These are phyloP conservation scores for Hyla sarda DNA, from an alignment of 2,113 vertebrate species.

Conservation along the genomic window DNA sequence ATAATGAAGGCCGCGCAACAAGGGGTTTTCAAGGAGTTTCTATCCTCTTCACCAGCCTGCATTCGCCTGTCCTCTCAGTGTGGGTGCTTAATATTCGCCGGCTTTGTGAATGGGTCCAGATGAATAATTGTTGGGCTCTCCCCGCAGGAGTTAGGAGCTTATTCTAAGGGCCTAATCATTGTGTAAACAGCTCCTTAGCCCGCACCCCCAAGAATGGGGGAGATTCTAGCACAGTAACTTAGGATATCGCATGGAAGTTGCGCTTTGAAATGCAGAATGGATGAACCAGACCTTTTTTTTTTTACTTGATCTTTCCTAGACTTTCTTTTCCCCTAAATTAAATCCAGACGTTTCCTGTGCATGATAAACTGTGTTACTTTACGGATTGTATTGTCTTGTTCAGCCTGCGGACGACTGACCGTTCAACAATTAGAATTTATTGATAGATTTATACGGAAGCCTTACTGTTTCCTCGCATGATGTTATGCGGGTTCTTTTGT, in stretches of 20 bases:
- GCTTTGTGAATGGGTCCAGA: constrained; percentile 95
- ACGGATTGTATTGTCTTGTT: not conserved
- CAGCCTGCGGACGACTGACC: not conserved
- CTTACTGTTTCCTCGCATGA: not conserved
- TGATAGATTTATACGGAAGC: not conserved
- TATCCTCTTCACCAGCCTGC: constrained; percentile 89
- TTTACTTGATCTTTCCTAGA: constrained; percentile 78
- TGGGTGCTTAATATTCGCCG: constrained; percentile 99
- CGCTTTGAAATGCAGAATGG: constrained; percentile 86
- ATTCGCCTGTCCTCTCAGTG: constrained; percentile 99
- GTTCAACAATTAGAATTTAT: not conserved
- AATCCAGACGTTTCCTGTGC: constrained; percentile 1
- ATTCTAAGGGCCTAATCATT: constrained; percentile 99
- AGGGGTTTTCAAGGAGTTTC: constrained; percentile 90
- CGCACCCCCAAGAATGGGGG: constrained; percentile 90
- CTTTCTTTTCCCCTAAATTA: not conserved
- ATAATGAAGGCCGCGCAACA: constrained; percentile 85
- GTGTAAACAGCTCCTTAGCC: constrained; percentile 99
- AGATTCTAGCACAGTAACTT: constrained; percentile 91
- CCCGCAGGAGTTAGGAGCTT: constrained; percentile 97
- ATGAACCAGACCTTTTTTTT: constrained; percentile 83
- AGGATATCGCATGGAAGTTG: constrained; percentile 83
- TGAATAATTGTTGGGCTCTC: constrained; percentile 98
- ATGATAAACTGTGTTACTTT: not conserved
- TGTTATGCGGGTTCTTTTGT: not conserved